Evolutionary conservation across 2,113 vertebrate genomes (phyloP), one percentile per base, ranked within the genome.

Genomic region (Oreocharis arfaki): DNA sequence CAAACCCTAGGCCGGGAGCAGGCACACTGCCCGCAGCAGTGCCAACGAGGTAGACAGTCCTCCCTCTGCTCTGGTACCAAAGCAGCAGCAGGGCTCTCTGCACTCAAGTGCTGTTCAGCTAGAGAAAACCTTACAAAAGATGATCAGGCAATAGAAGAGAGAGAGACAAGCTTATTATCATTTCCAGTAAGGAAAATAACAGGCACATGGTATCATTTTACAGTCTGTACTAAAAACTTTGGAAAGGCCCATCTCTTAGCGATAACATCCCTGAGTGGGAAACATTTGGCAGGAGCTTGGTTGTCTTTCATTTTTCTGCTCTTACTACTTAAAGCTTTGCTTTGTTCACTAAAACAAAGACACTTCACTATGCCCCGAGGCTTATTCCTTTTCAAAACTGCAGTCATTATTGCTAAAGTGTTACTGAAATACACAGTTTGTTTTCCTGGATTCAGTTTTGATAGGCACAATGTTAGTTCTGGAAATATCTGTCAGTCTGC

Each of bases 341-440:
- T 93, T 88, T 96, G 39, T 78, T 96, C 64, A 71, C 73, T 81
- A 41, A 78, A 93, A 86, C 77, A 88, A 76, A 81, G 77, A 39
- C 15, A 68, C 33, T 93, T 60, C 33, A 37, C 50, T 60, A 39
- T 8, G 19, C 60, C 46, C 28, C 5, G 16, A 89, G 67, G 82
- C 50, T 73, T 73, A 73, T 13, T 91, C 33, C 24, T 64, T 93
- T 95, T 95, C 60, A 74, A 76, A 71, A 68, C 19, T 53, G 24
- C 41, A 73, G 50, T 90, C 10, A 5, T 35, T 68, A 57, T 33
- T 65, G 47, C 71, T 82, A 27, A 94, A 80, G 39, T 5, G 16
- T 47, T 82, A 59, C 53, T 84, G 56, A 87, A 92, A 86, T 33
- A 86, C 28, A 90, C 4, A 28, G 53, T 61, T 67, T 76, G 37